Percentiles rank a stretch among this genome's conserved stretches.
Evolutionary conservation across 1,140 invertebrate genomes (phyloP).

Genomic region (Argopecten irradians): DNA sequence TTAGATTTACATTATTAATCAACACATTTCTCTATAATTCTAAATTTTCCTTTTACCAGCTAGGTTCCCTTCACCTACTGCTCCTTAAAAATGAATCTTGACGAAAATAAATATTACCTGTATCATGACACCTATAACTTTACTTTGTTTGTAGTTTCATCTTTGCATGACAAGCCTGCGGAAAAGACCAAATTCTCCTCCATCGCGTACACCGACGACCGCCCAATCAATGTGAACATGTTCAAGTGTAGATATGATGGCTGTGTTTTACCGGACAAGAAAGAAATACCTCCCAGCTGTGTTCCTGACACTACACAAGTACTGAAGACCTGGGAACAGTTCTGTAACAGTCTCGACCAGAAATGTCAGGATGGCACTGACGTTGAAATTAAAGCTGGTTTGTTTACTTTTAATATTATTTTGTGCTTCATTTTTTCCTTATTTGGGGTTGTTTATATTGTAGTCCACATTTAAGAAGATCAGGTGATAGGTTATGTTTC

Average conservation of each 20-base stretch:
- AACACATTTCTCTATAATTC: too few species aligned
- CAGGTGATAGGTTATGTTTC: too few species aligned
- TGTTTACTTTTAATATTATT: background rate
- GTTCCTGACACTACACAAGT: background rate
- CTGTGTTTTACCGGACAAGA: background rate
- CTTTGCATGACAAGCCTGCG: background rate
- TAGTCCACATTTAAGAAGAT: too few species aligned
- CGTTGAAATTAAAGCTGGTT: background rate
- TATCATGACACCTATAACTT: background rate
- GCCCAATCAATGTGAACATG: background rate
- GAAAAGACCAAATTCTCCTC: background rate
- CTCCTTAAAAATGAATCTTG: too few species aligned
- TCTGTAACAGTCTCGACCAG: background rate
- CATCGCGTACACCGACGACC: background rate
- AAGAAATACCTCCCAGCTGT: background rate
- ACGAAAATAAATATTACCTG: too few species aligned
- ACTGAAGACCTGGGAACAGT: background rate
- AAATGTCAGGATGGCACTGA: background rate
- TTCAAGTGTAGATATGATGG: background rate
- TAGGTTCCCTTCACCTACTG: too few species aligned
- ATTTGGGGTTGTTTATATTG: too few species aligned
- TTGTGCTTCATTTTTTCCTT: too few species aligned
- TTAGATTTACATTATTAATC: too few species aligned
- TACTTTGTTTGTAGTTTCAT: background rate
- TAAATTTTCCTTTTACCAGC: too few species aligned